A percentile compares a stretch with the other conserved stretches of the same genome.
Evolutionary conservation across 2,888 invertebrate species (phyloP).

Genomic region (Mallateleia sp.): DNA sequence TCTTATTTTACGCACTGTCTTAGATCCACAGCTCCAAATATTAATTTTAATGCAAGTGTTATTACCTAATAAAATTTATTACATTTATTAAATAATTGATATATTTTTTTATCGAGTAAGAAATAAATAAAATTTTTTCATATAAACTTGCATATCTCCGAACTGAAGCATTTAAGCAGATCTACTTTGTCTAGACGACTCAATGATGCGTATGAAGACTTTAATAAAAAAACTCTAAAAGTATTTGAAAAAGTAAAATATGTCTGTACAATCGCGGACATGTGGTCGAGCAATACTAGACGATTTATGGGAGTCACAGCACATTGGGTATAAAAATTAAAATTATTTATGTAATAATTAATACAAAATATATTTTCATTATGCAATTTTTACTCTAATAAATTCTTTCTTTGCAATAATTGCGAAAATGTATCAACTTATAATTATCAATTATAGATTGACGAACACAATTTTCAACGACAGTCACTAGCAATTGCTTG

Average conservation of each 20-base stretch:
- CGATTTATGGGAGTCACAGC: slow-evolving; percentile 32
- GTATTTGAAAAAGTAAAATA: not conserved
- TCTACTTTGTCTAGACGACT: not conserved
- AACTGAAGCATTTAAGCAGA: not conserved
- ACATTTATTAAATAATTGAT: too few relatives aligned
- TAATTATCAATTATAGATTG: slow-evolving; percentile 6
- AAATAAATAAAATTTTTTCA: too few relatives aligned
- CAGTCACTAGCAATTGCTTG: slow-evolving; percentile 54
- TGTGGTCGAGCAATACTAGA: slow-evolving; percentile 11
- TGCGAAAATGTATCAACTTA: too few relatives aligned
- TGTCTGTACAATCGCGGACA: slow-evolving; percentile 11
- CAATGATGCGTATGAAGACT: not conserved
- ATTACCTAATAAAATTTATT: too few relatives aligned
- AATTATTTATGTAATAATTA: slow-evolving; percentile 42
- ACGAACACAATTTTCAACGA: not conserved
- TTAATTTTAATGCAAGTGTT: too few relatives aligned
- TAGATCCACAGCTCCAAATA: too few relatives aligned
- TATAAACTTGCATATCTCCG: not conserved
- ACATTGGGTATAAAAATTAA: slow-evolving; percentile 36
- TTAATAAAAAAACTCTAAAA: not conserved
- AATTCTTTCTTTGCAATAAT: too few relatives aligned
- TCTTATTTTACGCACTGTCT: too few relatives aligned
- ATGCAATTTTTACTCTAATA: too few relatives aligned
- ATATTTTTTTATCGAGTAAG: too few relatives aligned
- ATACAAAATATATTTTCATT: too few relatives aligned